Evolutionary conservation across 2,113 vertebrate species (phyloP).

Genomic region (Macroglossus sobrinus): DNA sequence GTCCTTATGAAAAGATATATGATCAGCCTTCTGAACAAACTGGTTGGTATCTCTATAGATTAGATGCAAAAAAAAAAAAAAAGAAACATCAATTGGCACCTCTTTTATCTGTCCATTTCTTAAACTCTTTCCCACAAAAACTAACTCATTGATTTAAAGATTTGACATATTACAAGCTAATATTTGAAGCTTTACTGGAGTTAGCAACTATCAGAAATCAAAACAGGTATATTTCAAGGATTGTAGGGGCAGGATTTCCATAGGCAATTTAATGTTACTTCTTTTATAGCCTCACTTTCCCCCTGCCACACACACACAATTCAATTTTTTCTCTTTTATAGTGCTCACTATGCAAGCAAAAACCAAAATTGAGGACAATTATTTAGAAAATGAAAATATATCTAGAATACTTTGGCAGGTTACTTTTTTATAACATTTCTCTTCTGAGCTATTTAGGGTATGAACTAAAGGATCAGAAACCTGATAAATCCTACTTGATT

Average conservation of each 20-base stretch:
- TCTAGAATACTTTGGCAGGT: not conserved
- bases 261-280: not conserved
- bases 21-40: not conserved
- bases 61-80: not conserved
- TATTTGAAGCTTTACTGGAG: not conserved
- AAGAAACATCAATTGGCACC: not conserved
- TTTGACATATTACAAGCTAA: not conserved
- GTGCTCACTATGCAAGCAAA: not conserved
- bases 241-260: not conserved
- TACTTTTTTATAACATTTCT: not conserved
- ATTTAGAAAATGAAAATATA: constrained; percentile 41
- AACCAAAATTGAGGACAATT: not conserved
- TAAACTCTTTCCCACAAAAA: not conserved
- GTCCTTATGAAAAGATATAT: not conserved
- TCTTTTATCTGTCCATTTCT: not conserved
- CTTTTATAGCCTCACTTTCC: not conserved
- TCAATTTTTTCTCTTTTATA: not conserved
- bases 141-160: not conserved
- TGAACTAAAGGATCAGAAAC: not conserved
- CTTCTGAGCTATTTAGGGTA: not conserved
- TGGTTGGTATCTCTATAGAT: not conserved
- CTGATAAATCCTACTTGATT: constrained; percentile 29
- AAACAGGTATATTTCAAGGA: not conserved
- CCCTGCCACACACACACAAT: too few relatives aligned
- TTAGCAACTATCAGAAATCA: not conserved